A percentile compares a stretch with the other conserved stretches of the same genome.
Conservation (phyloP, 1,140 invertebrate genomes). For the Meloidogyne floridensis region DNA sequence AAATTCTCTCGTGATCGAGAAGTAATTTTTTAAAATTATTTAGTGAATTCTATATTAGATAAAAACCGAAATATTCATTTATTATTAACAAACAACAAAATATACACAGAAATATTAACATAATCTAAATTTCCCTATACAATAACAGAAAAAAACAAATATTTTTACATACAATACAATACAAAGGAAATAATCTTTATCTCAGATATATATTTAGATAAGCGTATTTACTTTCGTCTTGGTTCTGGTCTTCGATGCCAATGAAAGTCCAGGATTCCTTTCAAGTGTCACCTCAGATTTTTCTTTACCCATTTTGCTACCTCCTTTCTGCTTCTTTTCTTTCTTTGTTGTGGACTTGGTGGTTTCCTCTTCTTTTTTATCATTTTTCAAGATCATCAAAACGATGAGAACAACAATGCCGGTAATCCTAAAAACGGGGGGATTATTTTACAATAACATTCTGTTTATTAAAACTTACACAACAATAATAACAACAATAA, state of each 20-base stretch:
- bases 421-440: background rate
- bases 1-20: too few relatives aligned
- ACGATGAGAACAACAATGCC: background rate
- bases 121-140: background rate
- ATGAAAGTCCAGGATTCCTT: background rate
- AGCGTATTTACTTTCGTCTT: background rate
- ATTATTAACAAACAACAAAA: too few relatives aligned
- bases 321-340: background rate
- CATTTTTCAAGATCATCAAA: background rate
- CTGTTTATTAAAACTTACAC: background rate
- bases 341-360: background rate
- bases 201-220: background rate
- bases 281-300: background rate
- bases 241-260: background rate
- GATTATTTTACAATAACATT: background rate
- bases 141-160: background rate
- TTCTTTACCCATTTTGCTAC: background rate
- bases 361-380: background rate
- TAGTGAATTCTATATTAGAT: too few relatives aligned
- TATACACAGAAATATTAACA: too few relatives aligned
- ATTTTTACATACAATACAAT: background rate
- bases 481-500: background rate
- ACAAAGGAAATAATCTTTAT: background rate
- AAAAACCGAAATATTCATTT: too few relatives aligned
- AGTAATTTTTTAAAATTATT: too few relatives aligned